phyloP scores from a whole-genome alignment of 2,888 invertebrate genomes.

The Strigamia maritima region DNA sequence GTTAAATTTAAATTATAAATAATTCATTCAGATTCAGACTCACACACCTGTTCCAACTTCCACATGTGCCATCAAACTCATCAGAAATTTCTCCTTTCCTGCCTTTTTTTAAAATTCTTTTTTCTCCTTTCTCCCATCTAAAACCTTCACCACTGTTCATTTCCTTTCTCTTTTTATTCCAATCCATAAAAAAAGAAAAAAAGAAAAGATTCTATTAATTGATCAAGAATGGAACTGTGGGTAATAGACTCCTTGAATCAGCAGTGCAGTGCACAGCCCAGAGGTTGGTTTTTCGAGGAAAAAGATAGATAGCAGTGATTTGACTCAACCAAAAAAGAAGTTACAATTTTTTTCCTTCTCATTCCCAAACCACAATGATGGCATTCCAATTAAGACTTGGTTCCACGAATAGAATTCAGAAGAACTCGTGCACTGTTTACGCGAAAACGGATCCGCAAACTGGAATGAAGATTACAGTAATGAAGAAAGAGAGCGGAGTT shows the following conservation, averaged over 20 bases:
- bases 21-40: too few relatives aligned
- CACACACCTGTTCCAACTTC: not conserved
- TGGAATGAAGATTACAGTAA: not conserved
- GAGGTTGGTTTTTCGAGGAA: not conserved
- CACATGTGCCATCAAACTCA: not conserved
- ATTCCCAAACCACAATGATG: conserved; percentile 9
- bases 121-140: not conserved
- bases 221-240: conserved; percentile 10
- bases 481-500: not conserved
- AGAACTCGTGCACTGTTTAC: not conserved
- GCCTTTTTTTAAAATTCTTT: not conserved
- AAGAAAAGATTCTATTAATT: not conserved
- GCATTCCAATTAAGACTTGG: conserved; percentile 2
- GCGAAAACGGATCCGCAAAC: not conserved
- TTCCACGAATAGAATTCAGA: not conserved
- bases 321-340: not conserved
- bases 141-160: not conserved
- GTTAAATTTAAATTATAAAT: too few relatives aligned
- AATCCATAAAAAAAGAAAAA: not conserved
- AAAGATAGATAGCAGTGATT: not conserved
- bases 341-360: not conserved
- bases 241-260: not conserved
- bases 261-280: not conserved
- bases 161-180: not conserved
- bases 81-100: not conserved